Conservation (phyloP, 1,140 invertebrate species). For the Drosophila neocordata region DNA sequence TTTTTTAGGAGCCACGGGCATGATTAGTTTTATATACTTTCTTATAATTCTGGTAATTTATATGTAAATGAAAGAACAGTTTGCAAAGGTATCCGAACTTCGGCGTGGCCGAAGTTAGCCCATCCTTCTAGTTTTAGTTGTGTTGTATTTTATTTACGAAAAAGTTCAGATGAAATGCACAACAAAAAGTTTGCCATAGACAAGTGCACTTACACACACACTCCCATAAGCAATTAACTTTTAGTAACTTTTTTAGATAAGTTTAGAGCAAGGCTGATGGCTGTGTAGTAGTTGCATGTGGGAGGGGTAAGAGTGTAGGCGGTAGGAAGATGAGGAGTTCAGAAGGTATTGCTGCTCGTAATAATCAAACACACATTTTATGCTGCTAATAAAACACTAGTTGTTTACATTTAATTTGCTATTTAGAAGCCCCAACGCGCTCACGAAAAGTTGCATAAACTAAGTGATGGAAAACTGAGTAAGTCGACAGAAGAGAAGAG, state of each 20-base stretch:
- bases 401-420: slow-evolving; percentile 79
- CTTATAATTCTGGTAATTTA: too few species aligned
- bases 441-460: slow-evolving; percentile 23
- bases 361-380: slow-evolving; percentile 81
- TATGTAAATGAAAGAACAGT: too few species aligned
- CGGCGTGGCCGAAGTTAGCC: too few species aligned
- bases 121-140: too few species aligned
- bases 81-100: too few species aligned
- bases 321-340: background rate
- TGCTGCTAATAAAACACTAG: slow-evolving; percentile 80
- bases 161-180: slow-evolving; percentile 76
- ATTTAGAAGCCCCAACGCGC: slow-evolving; percentile 53
- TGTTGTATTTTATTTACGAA: slow-evolving; percentile 67
- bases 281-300: background rate
- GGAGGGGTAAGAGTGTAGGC: background rate
- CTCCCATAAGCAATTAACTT: slow-evolving; percentile 64
- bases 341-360: slow-evolving; percentile 23
- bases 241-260: slow-evolving; percentile 77
- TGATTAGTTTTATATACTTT: too few species aligned
- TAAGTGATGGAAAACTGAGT: slow-evolving; percentile 25
- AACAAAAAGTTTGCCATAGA: slow-evolving; percentile 73
- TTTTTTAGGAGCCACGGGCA: too few species aligned
- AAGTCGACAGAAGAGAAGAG: too few species aligned
- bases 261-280: slow-evolving; percentile 52
- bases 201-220: slow-evolving; percentile 38